Percentiles rank a stretch among this genome's conserved stretches.
Conservation (phyloP, 2,797 vertebrate genomes). For the Chaetodon trifasciatus region DNA sequence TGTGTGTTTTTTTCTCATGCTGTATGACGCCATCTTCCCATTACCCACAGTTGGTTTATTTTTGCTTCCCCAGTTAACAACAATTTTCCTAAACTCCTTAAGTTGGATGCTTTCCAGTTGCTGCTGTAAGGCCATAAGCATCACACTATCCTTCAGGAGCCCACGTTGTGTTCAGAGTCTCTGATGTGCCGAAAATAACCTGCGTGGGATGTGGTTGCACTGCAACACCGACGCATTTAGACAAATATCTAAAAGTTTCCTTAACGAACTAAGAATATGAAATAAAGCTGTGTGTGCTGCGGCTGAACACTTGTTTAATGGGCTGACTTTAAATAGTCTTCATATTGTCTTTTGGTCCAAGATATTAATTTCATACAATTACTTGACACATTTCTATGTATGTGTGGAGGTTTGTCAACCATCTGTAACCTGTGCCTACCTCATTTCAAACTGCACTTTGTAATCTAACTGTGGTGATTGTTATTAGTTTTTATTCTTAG, state of each 20-base stretch:
- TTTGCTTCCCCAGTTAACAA: not conserved
- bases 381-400: no score
- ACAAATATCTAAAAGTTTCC: not conserved
- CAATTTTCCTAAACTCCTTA: not conserved
- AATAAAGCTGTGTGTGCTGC: not conserved
- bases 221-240: not conserved
- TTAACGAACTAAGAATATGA: not conserved
- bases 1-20: not conserved
- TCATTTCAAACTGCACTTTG: no score
- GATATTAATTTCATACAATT: not conserved
- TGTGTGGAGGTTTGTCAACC: not conserved
- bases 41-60: not conserved
- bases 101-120: not conserved
- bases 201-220: not conserved
- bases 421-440: no score
- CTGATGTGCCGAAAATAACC: not conserved
- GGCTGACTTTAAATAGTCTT: not conserved
- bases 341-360: not conserved
- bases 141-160: not conserved
- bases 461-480: no score
- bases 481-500: no score
- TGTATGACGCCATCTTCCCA: not conserved
- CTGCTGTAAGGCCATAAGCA: not conserved
- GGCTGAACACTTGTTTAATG: no score
- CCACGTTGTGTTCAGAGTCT: not conserved